phyloP scores from a whole-genome alignment of 2,113 vertebrate species.

The Nycticorax nycticorax region DNA sequence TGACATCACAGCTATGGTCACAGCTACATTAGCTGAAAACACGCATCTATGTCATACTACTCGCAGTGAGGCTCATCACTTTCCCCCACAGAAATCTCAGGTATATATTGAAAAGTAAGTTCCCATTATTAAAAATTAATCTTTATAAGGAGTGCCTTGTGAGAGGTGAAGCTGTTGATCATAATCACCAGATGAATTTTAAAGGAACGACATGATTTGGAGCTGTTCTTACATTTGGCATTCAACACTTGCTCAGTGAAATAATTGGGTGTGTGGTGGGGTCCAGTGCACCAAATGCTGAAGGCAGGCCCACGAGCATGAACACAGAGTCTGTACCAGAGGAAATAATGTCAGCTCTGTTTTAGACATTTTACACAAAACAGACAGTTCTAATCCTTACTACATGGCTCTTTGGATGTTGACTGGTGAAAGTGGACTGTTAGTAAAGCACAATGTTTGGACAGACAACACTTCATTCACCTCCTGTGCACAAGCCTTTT shows the following conservation, averaged over 20 bases:
- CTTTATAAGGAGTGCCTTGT: not conserved
- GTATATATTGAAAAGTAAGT: not conserved
- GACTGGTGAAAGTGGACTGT: not conserved
- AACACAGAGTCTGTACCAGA: not conserved
- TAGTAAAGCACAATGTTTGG: not conserved
- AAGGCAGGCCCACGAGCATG: not conserved
- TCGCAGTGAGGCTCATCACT: not conserved
- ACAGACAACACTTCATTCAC: not conserved
- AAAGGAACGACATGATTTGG: not conserved
- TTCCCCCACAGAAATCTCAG: not conserved
- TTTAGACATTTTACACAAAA: not conserved
- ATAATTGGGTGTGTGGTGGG: rapidly evolving
- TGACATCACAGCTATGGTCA: not conserved
- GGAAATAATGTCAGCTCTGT: not conserved
- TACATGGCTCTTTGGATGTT: not conserved
- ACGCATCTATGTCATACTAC: not conserved
- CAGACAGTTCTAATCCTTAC: not conserved
- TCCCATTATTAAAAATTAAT: not conserved
- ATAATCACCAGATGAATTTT: not conserved
- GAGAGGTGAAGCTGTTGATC: not conserved
- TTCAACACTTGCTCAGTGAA: not conserved
- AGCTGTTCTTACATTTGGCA: not conserved
- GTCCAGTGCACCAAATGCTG: not conserved
- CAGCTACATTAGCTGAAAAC: not conserved
- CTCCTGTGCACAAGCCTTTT: not conserved